Evolutionary conservation across 2,797 vertebrate species (phyloP), one percentile per base, ranked within the genome.

Genomic region (Aplochiton taeniatus): DNA sequence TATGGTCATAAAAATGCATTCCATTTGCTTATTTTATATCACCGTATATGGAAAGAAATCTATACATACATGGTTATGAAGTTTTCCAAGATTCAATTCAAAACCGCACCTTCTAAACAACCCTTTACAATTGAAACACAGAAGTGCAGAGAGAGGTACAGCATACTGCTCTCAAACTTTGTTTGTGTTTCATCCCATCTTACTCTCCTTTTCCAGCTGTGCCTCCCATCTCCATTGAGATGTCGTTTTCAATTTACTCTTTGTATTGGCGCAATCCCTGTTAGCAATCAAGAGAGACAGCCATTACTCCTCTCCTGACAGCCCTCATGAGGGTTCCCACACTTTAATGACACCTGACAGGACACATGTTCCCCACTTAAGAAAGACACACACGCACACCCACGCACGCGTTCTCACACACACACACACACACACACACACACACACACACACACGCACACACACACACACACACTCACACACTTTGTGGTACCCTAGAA

Each of bases 271-370:
- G 89, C 79, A 79, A 89, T 91, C 83, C 84, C 87, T 86, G 80
- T 85, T 88, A 87, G 87, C 90, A 91, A 93, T 92, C 90, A 92
- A 84, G 76, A 80, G 85, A 87, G 86, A 86, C 84, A 88, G 85
- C 88, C 83, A 89, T 89, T 87, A 86, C 87, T 88, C 73, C 82
- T 74, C 78, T 68, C 70, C 77, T 88, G 85, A 88, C 89, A 86
- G 82, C 79, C 83, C 75, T 78, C 82, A 76, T 84, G 66, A 83
- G 84, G 83, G 68, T 85, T 85, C 75, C 11, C 77, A 81, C 77
- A 83, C 80, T 66, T 76, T 90, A 91, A 91, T 88, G 88, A 84
- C 85, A 89, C 81, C 87, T 87, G 89, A 91, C 89, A 89, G 82
- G 85, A 89, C 85, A 89, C 81, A 89, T 85, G 87, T 90, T 88